Conservation (phyloP, 2,888 invertebrate genomes). For the Oscheius sp. region DNA sequence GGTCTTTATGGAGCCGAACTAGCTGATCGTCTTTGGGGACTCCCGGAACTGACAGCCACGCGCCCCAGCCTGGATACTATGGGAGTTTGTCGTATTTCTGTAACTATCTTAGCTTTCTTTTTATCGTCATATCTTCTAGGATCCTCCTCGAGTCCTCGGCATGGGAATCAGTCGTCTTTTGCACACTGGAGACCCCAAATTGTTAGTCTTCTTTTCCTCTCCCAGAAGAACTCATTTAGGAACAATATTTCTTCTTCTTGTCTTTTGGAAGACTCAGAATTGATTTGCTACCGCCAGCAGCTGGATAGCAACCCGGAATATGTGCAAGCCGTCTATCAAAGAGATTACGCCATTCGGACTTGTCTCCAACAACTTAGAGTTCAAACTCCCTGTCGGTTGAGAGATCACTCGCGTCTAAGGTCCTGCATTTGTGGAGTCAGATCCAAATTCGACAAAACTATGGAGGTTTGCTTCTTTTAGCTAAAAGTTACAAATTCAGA, state of each 20-base stretch:
- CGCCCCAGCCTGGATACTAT: slow-evolving; percentile 51
- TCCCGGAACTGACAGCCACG: slow-evolving; percentile 50
- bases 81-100: slow-evolving; percentile 52
- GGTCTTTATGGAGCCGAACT: slow-evolving; percentile 60
- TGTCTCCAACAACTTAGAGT: slow-evolving; percentile 62
- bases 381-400: slow-evolving; percentile 55
- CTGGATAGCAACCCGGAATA: slow-evolving; percentile 58
- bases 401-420: slow-evolving; percentile 52
- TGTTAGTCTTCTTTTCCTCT: slow-evolving; percentile 26
- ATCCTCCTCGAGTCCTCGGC: slow-evolving; percentile 56
- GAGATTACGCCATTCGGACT: slow-evolving; percentile 56
- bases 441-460: slow-evolving; percentile 44
- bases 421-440: slow-evolving; percentile 61
- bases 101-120: slow-evolving; percentile 19
- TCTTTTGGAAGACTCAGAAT: slow-evolving; percentile 56
- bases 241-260: slow-evolving; percentile 61
- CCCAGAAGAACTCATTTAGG: slow-evolving; percentile 33
- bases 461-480: slow-evolving; percentile 11
- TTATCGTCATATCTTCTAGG: slow-evolving; percentile 32
- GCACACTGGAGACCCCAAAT: slow-evolving; percentile 46
- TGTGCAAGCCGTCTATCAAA: slow-evolving; percentile 52
- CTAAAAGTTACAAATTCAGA: slow-evolving; percentile 33
- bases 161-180: slow-evolving; percentile 59
- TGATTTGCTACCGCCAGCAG: slow-evolving; percentile 55
- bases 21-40: slow-evolving; percentile 63